These are phyloP conservation scores for Arenaria interpres DNA, from an alignment of 2,113 vertebrate species.

Conservation along the genomic window DNA sequence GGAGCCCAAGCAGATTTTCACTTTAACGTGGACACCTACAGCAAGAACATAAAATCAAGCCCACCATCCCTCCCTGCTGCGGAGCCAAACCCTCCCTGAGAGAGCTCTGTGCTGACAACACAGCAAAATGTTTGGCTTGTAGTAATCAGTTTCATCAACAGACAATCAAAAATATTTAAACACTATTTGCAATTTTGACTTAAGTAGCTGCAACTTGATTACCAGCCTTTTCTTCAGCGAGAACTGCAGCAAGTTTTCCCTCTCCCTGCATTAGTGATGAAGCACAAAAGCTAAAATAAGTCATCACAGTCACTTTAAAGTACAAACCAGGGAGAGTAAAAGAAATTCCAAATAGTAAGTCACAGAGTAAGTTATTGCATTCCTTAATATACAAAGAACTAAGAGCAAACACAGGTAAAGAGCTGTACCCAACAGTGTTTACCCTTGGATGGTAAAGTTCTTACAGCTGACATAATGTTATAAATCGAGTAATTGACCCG, in stretches of 20 bases:
- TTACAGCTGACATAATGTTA: conserved; percentile 33
- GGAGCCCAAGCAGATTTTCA: not conserved
- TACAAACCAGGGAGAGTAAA: not conserved
- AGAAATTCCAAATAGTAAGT: not conserved
- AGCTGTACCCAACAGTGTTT: conserved; percentile 12
- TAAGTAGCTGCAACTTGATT: not conserved
- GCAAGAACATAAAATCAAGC: not conserved
- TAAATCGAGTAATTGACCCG: conserved; percentile 47
- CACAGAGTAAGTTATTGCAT: not conserved
- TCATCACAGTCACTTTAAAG: not conserved
- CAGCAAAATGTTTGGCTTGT: not conserved
- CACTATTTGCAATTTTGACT: not conserved
- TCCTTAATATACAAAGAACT: not conserved
- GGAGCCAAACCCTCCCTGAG: not conserved
- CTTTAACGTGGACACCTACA: not conserved
- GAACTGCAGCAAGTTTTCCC: not conserved
- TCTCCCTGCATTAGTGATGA: not conserved
- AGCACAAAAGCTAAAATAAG: not conserved
- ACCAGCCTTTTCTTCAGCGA: not conserved
- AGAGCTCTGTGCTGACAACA: not conserved
- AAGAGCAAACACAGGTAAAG: conserved; percentile 50
- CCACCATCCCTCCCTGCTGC: not conserved
- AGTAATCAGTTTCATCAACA: not conserved
- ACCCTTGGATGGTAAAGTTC: conserved; percentile 33
- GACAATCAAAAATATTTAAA: not conserved